phyloP scores from a whole-genome alignment of 2,797 vertebrate genomes.

The Petrocephalus sullivani region DNA sequence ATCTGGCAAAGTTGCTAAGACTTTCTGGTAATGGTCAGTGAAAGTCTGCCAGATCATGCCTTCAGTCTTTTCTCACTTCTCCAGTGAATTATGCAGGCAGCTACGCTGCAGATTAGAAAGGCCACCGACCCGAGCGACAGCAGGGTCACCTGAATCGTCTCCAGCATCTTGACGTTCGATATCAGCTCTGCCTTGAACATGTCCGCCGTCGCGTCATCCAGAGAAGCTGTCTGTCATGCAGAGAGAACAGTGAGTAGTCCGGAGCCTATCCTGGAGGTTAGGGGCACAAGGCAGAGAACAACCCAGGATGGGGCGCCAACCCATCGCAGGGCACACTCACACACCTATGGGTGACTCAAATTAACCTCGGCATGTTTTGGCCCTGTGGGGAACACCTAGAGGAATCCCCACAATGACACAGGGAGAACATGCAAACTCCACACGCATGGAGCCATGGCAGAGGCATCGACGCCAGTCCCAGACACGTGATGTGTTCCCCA shows the following conservation, averaged over 20 bases:
- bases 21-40: neutral
- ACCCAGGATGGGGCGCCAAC: neutral
- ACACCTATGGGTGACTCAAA: neutral
- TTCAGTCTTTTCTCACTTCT: neutral
- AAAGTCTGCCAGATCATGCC: neutral
- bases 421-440: neutral
- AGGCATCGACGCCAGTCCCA: neutral
- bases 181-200: constrained; percentile 71
- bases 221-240: constrained; percentile 66
- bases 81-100: constrained; percentile 43
- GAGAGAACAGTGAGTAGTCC: neutral
- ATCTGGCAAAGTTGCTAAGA: neutral
- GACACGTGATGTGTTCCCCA: neutral
- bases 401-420: neutral
- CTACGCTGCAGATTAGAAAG: constrained; percentile 61
- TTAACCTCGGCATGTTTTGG: neutral
- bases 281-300: neutral
- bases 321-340: neutral
- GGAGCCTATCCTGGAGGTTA: neutral
- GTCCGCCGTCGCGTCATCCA: constrained; percentile 75
- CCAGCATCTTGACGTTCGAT: constrained; percentile 58
- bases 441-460: neutral
- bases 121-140: constrained; percentile 57
- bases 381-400: neutral
- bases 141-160: constrained; percentile 54